phyloP scores from a whole-genome alignment of 2,888 invertebrate species.

The Andrena hattorfiana region DNA sequence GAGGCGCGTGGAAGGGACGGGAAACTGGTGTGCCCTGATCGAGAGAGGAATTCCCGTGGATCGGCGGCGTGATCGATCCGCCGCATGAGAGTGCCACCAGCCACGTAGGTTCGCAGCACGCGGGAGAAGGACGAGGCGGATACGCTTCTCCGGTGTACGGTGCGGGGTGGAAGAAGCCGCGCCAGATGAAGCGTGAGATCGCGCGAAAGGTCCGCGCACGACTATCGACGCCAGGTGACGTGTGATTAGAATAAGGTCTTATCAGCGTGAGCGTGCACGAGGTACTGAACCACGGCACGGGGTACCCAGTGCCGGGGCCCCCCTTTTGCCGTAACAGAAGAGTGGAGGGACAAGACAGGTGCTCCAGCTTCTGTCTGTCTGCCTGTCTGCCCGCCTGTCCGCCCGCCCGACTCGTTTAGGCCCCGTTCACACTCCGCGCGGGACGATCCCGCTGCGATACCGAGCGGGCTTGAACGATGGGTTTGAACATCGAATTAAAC shows the following conservation, averaged over 20 bases:
- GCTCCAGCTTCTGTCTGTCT: constrained; percentile 79
- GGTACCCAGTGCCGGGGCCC: constrained; percentile 73
- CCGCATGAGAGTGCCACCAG: constrained; percentile 33
- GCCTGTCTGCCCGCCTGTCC: constrained; percentile 51
- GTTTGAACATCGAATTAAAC: constrained; percentile 19
- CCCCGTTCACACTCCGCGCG: constrained; percentile 47
- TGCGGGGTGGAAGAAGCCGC: constrained; percentile 15
- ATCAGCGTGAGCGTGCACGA: constrained; percentile 81
- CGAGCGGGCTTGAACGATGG: constrained; percentile 5
- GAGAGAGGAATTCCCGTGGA: constrained; percentile 25
- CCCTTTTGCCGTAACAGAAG: constrained; percentile 73
- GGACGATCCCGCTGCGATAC: constrained; percentile 5
- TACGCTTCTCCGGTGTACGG: neutral
- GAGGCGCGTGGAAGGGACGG: neutral
- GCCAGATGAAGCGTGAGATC: constrained; percentile 36
- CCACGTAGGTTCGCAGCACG: constrained; percentile 30
- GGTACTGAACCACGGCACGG: constrained; percentile 79
- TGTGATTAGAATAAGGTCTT: constrained; percentile 79
- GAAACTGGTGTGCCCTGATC: constrained; percentile 23
- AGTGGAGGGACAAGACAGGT: constrained; percentile 80
- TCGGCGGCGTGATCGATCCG: constrained; percentile 31
- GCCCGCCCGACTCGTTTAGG: constrained; percentile 49
- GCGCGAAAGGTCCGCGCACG: constrained; percentile 47
- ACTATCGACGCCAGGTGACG: constrained; percentile 58
- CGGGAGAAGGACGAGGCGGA: neutral